phyloP scores from a whole-genome alignment of 2,888 invertebrate genomes.

The Oasisia sp. region DNA sequence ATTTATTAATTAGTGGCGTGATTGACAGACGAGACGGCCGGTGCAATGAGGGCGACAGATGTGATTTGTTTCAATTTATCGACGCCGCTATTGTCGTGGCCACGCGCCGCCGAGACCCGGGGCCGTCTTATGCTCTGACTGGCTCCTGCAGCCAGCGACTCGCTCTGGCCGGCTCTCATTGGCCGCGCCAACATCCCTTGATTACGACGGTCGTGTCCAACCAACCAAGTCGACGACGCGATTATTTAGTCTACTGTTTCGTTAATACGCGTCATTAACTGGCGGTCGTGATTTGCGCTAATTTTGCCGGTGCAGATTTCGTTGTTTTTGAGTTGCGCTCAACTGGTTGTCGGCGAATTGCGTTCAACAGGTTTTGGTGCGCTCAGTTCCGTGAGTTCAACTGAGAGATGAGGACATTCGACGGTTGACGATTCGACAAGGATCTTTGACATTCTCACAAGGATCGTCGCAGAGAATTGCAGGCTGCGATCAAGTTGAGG shows the following conservation, averaged over 20 bases:
- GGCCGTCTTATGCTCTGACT: not conserved
- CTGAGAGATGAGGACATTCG: not conserved
- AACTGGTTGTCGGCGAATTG: not conserved
- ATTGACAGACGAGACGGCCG: not conserved
- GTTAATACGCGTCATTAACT: not conserved
- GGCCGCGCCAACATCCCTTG: not conserved
- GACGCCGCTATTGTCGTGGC: not conserved
- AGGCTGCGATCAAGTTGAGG: not conserved
- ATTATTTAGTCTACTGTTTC: not conserved
- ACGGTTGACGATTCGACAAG: not conserved
- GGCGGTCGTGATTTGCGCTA: not conserved
- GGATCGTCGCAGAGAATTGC: not conserved
- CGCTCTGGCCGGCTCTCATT: not conserved
- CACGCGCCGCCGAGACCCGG: not conserved
- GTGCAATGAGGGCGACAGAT: not conserved
- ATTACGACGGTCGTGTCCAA: not conserved
- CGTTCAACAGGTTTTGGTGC: not conserved
- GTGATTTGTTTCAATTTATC: constrained; percentile 13
- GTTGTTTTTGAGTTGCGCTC: not conserved
- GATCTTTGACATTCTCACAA: too few relatives aligned
- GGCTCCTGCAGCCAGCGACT: not conserved
- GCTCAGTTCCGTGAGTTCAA: too few relatives aligned
- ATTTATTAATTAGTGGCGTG: constrained; percentile 12
- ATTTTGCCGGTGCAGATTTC: not conserved
- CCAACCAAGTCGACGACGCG: not conserved